Evolutionary conservation across 2,113 vertebrate species (phyloP).

Genomic region (Labrus mixtus): DNA sequence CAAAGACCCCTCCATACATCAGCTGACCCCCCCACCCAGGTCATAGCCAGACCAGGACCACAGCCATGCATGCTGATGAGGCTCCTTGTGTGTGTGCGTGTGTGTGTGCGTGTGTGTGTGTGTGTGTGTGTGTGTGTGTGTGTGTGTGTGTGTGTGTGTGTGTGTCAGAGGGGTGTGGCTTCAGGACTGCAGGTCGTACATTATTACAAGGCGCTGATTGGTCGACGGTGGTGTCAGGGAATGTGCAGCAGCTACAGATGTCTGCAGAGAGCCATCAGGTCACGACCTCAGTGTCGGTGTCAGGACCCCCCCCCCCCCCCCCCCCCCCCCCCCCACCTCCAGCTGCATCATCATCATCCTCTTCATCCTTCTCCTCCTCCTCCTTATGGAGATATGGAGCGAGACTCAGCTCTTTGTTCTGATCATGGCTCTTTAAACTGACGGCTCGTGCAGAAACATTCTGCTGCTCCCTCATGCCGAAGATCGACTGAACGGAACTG

Average conservation of each 20-base stretch:
- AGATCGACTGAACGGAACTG: no score
- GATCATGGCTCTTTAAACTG: no score
- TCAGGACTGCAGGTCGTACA: conserved; percentile 32
- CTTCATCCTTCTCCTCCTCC: conserved; percentile 12
- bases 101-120: not conserved
- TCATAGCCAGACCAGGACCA: conserved; percentile 68
- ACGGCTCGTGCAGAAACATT: no score
- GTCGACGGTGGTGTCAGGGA: conserved; percentile 42
- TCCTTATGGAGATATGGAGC: conserved; percentile 5
- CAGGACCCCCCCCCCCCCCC: conserved; percentile 19
- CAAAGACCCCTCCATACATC: conserved; percentile 78
- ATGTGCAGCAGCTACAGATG: conserved; percentile 71
- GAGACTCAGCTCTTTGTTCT: conserved; percentile 30
- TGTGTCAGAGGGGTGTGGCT: conserved; percentile 13
- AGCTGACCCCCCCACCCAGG: conserved; percentile 63
- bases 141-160: conserved; percentile 1
- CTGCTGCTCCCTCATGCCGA: no score
- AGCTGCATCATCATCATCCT: conserved; percentile 24
- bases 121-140: not conserved
- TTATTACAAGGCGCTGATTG: conserved; percentile 63
- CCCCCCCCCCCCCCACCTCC: not conserved
- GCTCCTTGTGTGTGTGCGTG: not conserved
- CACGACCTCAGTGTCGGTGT: conserved; percentile 57
- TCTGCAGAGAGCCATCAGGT: conserved; percentile 63
- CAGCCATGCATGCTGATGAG: conserved; percentile 80